These are phyloP conservation scores for Anas flavirostris DNA, from an alignment of 2,797 vertebrate species.

Conservation along the genomic window DNA sequence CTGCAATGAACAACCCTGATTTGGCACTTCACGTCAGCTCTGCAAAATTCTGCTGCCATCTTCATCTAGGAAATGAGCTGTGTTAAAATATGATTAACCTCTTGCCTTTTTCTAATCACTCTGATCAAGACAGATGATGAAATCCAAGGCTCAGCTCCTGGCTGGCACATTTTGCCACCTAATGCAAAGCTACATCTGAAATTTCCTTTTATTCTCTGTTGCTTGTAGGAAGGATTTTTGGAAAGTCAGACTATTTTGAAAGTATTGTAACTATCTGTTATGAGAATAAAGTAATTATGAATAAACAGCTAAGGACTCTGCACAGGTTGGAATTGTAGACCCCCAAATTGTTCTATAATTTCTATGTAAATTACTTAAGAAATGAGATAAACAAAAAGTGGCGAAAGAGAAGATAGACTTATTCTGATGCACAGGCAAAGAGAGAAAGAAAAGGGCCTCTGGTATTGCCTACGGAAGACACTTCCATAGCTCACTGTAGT, in stretches of 20 bases:
- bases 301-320: not conserved
- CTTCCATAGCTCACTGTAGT: not conserved
- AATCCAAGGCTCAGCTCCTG: not conserved
- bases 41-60: not conserved
- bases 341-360: not conserved
- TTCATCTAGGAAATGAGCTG: not conserved
- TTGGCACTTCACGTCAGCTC: not conserved
- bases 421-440: not conserved
- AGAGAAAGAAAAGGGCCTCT: not conserved
- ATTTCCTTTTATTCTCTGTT: not conserved
- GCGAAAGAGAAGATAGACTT: not conserved
- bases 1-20: not conserved
- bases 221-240: not conserved
- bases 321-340: not conserved
- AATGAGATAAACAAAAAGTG: not conserved
- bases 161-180: not conserved
- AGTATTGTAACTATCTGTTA: not conserved
- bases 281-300: not conserved
- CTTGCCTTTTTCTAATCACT: not conserved
- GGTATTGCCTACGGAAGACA: not conserved
- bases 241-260: not conserved
- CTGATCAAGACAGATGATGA: not conserved
- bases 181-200: not conserved
- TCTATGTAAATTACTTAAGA: not conserved
- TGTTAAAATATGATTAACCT: not conserved